Conservation (phyloP, 2,888 invertebrate genomes). For the Psococerastis gibbosa region DNA sequence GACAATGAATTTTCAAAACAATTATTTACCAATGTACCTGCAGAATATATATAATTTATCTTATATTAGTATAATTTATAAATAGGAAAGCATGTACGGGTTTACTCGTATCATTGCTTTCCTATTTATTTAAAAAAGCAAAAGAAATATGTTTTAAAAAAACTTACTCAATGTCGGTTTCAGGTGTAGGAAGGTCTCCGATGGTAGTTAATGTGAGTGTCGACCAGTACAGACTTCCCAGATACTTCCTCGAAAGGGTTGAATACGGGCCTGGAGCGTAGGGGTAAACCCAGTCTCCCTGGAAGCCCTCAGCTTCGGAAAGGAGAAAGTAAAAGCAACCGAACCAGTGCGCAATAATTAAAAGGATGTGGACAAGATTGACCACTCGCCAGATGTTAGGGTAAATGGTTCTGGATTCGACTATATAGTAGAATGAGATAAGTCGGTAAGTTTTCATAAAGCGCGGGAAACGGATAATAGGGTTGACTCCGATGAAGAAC, state of each 20-base stretch:
- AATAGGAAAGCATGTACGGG: too few species aligned
- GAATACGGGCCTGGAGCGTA: constrained; percentile 76
- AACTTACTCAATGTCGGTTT: constrained; percentile 92
- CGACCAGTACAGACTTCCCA: constrained; percentile 92
- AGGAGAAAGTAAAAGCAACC: constrained; percentile 93
- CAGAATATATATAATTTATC: too few species aligned
- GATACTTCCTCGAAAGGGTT: constrained; percentile 76
- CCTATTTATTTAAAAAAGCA: constrained; percentile 1
- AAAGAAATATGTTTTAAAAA: constrained; percentile 11
- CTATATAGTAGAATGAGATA: constrained; percentile 86
- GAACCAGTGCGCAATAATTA: constrained; percentile 93
- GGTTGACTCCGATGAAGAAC: constrained; percentile 60
- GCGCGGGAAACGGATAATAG: constrained; percentile 72
- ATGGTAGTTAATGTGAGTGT: constrained; percentile 89
- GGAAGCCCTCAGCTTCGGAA: constrained; percentile 74
- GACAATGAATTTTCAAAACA: too few species aligned
- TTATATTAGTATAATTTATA: too few species aligned
- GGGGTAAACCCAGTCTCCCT: constrained; percentile 83
- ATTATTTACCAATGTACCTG: too few species aligned
- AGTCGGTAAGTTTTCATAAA: constrained; percentile 84
- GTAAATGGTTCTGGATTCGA: constrained; percentile 87
- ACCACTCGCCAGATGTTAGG: constrained; percentile 92
- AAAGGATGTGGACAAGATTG: constrained; percentile 83
- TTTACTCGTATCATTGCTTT: too few species aligned
- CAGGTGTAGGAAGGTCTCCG: constrained; percentile 87